A percentile compares a stretch with the other conserved stretches of the same genome.
Evolutionary conservation across 2,888 invertebrate genomes (phyloP).

Genomic region (Glomeris marginata): DNA sequence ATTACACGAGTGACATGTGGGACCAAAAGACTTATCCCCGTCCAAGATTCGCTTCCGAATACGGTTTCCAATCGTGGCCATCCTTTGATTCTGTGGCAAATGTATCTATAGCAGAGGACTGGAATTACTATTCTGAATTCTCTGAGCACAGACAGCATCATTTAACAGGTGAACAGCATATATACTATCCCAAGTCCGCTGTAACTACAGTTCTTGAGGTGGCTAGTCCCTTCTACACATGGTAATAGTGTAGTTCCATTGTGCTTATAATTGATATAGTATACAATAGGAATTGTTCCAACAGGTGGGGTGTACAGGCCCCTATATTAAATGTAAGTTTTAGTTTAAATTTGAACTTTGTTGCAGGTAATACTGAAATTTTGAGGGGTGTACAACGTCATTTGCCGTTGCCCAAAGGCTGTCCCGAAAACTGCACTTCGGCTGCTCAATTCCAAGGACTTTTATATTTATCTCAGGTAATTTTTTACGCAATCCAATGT

Average conservation of each 20-base stretch:
- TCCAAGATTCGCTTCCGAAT: conserved; percentile 39
- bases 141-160: conserved; percentile 35
- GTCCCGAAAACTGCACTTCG: conserved; percentile 15
- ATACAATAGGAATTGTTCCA: too few species aligned
- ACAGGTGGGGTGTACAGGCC: too few species aligned
- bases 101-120: conserved; percentile 25
- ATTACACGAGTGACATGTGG: conserved; percentile 28
- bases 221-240: too few species aligned
- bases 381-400: too few species aligned
- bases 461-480: conserved; percentile 33
- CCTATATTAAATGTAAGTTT: too few species aligned
- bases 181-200: not conserved
- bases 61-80: conserved; percentile 37
- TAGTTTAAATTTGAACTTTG: too few species aligned
- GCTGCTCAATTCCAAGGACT: conserved; percentile 25
- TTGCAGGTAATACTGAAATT: too few species aligned
- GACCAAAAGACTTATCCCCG: conserved; percentile 28
- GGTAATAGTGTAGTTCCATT: not conserved
- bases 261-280: conserved; percentile 5
- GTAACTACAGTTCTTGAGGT: not conserved
- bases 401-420: too few species aligned
- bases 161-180: conserved; percentile 9
- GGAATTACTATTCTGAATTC: conserved; percentile 20
- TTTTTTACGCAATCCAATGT: conserved; percentile 3
- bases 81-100: conserved; percentile 26